These are phyloP conservation scores for Fulica atra DNA, from an alignment of 2,113 vertebrate species.

Conservation along the genomic window DNA sequence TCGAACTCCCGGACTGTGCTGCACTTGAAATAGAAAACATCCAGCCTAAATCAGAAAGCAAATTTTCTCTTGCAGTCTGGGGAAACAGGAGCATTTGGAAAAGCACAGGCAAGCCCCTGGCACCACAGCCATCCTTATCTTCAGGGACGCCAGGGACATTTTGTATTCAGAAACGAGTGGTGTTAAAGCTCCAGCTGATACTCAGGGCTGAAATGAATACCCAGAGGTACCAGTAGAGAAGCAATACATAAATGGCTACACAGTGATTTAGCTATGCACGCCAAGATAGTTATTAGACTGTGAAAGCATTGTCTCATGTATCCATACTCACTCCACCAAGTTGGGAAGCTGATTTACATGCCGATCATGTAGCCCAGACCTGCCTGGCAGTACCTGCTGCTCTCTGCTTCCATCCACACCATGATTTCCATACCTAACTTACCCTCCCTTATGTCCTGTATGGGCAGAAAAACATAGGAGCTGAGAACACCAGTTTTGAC, in stretches of 20 bases:
- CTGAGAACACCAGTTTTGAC: background rate
- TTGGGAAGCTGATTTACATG: background rate
- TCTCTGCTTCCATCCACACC: background rate
- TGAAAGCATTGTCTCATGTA: background rate
- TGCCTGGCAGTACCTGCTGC: background rate
- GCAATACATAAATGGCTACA: background rate
- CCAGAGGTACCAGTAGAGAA: background rate
- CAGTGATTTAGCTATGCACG: background rate
- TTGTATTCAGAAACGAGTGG: background rate
- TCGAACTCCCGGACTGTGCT: background rate
- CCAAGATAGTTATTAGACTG: background rate
- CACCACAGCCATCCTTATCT: background rate
- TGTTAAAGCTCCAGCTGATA: background rate
- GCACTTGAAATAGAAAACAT: background rate
- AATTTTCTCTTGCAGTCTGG: background rate
- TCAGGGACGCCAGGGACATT: background rate
- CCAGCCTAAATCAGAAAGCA: background rate
- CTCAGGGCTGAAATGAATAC: background rate
- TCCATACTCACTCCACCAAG: background rate
- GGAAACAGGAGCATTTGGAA: background rate
- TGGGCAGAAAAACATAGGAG: background rate
- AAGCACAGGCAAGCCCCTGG: background rate
- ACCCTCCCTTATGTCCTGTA: background rate
- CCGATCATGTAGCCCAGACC: background rate
- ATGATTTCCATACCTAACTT: background rate